Evolutionary conservation across 2,113 vertebrate genomes (phyloP).

Genomic region (Microcebus ravelobensis): DNA sequence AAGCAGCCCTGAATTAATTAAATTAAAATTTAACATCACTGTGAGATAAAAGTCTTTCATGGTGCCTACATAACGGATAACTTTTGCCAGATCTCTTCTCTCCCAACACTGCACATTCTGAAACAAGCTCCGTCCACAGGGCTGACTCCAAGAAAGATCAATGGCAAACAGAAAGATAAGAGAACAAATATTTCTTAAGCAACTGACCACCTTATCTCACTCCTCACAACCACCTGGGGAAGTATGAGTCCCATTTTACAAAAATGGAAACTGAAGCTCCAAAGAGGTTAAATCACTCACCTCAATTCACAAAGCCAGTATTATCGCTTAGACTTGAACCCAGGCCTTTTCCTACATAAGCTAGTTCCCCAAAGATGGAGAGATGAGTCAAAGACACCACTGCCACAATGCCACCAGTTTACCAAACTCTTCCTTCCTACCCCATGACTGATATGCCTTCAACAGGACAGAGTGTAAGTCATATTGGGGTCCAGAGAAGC

Average conservation of each 20-base stretch:
- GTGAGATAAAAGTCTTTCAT: conserved; percentile 32
- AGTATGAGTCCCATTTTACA: neutral
- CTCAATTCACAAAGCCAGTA: neutral
- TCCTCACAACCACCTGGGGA: neutral
- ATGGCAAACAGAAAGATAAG: neutral
- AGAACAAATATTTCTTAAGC: conserved; percentile 1
- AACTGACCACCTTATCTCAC: neutral
- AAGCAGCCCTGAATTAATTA: conserved; percentile 27
- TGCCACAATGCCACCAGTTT: neutral
- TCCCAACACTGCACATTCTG: neutral
- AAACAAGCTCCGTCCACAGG: conserved; percentile 31
- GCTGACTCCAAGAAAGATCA: conserved; percentile 49
- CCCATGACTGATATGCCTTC: neutral
- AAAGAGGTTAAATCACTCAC: neutral
- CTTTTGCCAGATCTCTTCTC: conserved; percentile 52
- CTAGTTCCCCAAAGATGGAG: neutral
- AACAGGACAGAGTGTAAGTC: neutral
- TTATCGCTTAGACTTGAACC: neutral
- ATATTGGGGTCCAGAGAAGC: neutral
- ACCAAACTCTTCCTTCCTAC: neutral
- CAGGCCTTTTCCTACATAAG: neutral
- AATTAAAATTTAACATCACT: conserved; percentile 35
- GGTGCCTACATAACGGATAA: conserved; percentile 29
- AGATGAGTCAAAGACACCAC: neutral
- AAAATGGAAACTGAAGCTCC: neutral